Evolutionary conservation across 2,888 invertebrate genomes (phyloP), one percentile per base, ranked within the genome.

Genomic region (Tholera decimalis): DNA sequence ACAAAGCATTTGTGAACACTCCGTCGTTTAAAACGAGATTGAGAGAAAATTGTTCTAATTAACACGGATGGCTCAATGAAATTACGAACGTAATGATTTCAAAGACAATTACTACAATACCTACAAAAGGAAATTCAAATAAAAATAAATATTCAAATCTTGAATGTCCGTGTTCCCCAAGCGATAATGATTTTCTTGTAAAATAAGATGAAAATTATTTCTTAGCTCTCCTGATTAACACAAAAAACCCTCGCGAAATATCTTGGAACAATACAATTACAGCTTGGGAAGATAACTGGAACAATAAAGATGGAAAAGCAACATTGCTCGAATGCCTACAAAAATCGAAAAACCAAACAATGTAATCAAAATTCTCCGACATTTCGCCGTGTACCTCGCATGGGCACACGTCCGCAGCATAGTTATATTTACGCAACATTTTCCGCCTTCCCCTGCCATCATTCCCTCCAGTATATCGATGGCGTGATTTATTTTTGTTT

Each of bases 401-500:
- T 43, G 50, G 28, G 47, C 69, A 55, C 72, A 53, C 73, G 66
- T 74, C 67, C 58, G 55, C 56, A 33, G 37, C 72, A 61, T 43
- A 66, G 41, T 62, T 54, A 71, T 53, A 66, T 68, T 62, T 71
- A 69, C 75, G 78, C 64, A 56, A 78, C 73, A 77, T 78, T 74
- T 72, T 62, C 78, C 73, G 49, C 35, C 64, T 62, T 73, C 69
- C 74, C 78, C 72, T 53, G 50, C 84, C 58, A 75, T 77, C 64
- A 73, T 73, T 63, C 70, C 66, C 80, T 69, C 60, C 80, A 66
- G 73, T 69, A 78, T 82, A 87, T 89, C 88, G 89, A 88, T 83
- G 73, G 60, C 73, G 83, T 89, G 89, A 90, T 91, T 89, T 91
- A 91, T 89, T 88, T 87, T 86, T 88, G 88, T 88, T 90, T 91